Percentiles rank a stretch among this genome's conserved stretches.
Evolutionary conservation across 2,888 invertebrate genomes (phyloP).

Genomic region (Loripinus fragilis): DNA sequence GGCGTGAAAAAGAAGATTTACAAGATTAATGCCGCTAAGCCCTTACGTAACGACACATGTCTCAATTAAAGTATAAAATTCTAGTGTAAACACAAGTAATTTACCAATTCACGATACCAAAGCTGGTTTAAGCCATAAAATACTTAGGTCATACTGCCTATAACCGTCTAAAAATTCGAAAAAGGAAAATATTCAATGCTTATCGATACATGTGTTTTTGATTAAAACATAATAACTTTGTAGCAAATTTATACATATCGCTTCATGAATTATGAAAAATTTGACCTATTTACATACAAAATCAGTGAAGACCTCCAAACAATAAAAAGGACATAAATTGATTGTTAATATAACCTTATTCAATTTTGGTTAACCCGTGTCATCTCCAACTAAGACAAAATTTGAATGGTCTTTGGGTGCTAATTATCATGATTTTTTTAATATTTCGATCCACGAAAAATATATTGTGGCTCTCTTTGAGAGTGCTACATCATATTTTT

Average conservation of each 20-base stretch:
- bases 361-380: no score
- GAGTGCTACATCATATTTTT: no score
- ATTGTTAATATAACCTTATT: no score
- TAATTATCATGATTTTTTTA: no score
- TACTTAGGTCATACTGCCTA: neutral
- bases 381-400: no score
- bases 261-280: constrained; percentile 7
- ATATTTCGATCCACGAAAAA: no score
- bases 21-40: neutral
- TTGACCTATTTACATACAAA: constrained; percentile 6
- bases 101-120: neutral
- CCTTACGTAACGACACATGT: constrained; percentile 11
- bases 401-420: no score
- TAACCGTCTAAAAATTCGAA: neutral
- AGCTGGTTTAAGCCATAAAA: neutral
- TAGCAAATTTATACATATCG: neutral
- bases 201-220: constrained; percentile 13
- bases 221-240: neutral
- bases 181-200: neutral
- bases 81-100: neutral
- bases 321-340: no score
- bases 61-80: neutral
- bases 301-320: neutral
- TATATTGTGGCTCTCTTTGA: no score
- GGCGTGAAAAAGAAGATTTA: constrained; percentile 18